Base-by-base conservation (phyloP, 2,888 invertebrate species). In the Phyllotreta striolata region DNA sequence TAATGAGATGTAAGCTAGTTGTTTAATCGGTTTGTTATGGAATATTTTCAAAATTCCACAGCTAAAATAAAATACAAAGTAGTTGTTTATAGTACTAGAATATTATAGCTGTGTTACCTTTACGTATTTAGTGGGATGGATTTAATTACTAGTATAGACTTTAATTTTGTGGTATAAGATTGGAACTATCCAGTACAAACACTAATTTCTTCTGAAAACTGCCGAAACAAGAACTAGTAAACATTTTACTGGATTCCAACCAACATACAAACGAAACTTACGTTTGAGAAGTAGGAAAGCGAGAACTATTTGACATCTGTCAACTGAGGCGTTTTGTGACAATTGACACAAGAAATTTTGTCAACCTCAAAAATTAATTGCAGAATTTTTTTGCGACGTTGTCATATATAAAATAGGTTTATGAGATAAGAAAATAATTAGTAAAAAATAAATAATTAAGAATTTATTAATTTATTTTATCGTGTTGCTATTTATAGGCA, bases 171-270 rank as follows among this genome's bases (percentile, higher is more conserved):
- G 8, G 39, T 12, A 38, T 52, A 1, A 5, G 38, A 52, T 38
- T 52, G 37, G 37, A 52, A 38, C 14, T 52, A 52, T 52, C 52
- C 52, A 52, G 38, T 13, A 52, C 13, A 13, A 12, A 38, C 38
- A 52, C 52, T 52, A 52, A 52, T 38, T 38, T 10, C 38, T 13
- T 52, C 39, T 52, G 39, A 52, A 52, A 52, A 52, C 52, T 13
- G 37, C 39, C 39, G 39, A 38, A 52, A n/a, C 9, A 1, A 39
- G 38, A 52, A 52, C 38, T 52, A 52, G 52, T 6, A 14, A 52
- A 52, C 52, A 52, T 52, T 52, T 38, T 52, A 38, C 52, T 39
- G 39, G 39, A 52, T 52, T 38, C 37, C 38, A 52, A 52, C 9
- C 38, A 38, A 38, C 38, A 52, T 6, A 52, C 37, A 52, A 38